These are phyloP conservation scores for Paraescarpia echinospica DNA, from an alignment of 1,140 invertebrate genomes.

Conservation along the genomic window DNA sequence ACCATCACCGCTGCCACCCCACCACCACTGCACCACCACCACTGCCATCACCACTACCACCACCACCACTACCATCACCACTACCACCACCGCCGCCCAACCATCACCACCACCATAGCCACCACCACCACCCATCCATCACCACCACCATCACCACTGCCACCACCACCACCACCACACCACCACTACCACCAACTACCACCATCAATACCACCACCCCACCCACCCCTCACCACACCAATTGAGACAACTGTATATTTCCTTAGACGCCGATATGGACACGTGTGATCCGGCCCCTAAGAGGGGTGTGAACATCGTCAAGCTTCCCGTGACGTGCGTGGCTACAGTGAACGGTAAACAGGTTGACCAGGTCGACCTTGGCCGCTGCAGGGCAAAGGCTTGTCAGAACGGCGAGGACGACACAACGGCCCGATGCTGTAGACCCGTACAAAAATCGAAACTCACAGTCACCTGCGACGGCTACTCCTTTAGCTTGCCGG, in stretches of 20 bases:
- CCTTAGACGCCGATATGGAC: not conserved
- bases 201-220: not conserved
- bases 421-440: not conserved
- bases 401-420: not conserved
- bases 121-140: not conserved
- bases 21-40: no score
- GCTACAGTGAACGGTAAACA: not conserved
- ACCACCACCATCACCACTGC: not conserved
- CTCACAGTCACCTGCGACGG: not conserved
- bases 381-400: not conserved
- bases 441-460: not conserved
- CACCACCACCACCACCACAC: not conserved
- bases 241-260: not conserved
- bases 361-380: not conserved
- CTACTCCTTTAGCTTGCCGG: not conserved
- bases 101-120: not conserved
- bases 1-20: no score
- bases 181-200: not conserved
- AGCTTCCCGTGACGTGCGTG: not conserved
- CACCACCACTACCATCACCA: no score
- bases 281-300: not conserved
- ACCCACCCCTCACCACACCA: not conserved
- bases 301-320: not conserved
- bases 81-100: not conserved
- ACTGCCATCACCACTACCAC: no score